Conservation (phyloP, 1,140 invertebrate genomes). For the Cepaea nemoralis region DNA sequence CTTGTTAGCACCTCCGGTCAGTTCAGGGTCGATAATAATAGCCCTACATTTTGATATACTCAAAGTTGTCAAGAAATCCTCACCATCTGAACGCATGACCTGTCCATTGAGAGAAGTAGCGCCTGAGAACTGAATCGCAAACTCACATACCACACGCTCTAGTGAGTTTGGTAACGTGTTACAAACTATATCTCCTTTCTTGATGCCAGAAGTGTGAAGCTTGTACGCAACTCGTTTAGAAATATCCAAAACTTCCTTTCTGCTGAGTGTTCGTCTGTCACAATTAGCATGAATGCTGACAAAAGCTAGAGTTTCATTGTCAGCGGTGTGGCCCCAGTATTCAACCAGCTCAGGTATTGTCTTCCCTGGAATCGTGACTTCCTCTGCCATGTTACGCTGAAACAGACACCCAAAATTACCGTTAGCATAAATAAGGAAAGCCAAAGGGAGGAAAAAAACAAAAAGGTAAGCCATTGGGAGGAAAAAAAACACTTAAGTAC, state of each 20-base stretch:
- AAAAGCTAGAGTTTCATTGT: conserved; percentile 40
- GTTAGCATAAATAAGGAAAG: too few relatives aligned
- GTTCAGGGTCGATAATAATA: conserved; percentile 38
- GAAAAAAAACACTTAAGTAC: too few relatives aligned
- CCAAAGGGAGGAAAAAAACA: too few relatives aligned
- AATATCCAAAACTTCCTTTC: conserved; percentile 39
- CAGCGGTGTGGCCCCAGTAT: conserved; percentile 31
- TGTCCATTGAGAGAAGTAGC: conserved; percentile 44
- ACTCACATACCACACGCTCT: conserved; percentile 45
- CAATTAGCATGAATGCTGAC: conserved; percentile 1
- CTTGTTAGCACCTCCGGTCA: conserved; percentile 1
- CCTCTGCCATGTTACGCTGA: conserved; percentile 17
- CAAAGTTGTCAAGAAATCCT: conserved; percentile 41
- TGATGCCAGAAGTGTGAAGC: conserved; percentile 30
- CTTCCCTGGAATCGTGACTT: conserved; percentile 27
- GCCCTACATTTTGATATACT: conserved; percentile 27
- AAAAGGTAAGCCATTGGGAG: too few relatives aligned
- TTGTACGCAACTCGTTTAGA: conserved; percentile 32
- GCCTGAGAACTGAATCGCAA: conserved; percentile 39
- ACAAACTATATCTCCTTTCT: conserved; percentile 40
- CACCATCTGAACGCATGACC: conserved; percentile 45
- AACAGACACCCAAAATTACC: not conserved
- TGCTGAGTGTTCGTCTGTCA: conserved; percentile 6
- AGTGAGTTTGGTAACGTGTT: conserved; percentile 45
- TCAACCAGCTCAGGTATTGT: conserved; percentile 39